Percentiles rank a stretch among this genome's conserved stretches.
Evolutionary conservation across 1,140 invertebrate species (phyloP).

Genomic region (Cotesia typhae): DNA sequence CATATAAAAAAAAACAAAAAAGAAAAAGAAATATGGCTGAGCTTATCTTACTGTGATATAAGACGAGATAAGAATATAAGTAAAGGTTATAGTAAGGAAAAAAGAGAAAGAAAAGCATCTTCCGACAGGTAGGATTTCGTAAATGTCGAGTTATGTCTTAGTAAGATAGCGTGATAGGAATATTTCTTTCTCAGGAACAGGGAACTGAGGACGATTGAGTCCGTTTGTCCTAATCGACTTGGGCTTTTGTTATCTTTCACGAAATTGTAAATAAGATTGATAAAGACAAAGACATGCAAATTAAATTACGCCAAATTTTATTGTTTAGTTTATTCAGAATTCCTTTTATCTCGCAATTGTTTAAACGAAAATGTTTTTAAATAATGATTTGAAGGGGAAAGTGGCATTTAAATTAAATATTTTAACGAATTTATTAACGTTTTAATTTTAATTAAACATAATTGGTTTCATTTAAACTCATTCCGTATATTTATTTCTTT

Average conservation of each 20-base stretch:
- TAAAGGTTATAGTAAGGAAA: not conserved
- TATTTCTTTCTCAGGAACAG: not conserved
- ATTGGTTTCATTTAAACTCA: no score
- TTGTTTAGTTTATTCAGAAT: not conserved
- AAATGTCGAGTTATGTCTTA: conserved; percentile 21
- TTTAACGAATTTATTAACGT: no score
- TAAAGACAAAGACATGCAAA: not conserved
- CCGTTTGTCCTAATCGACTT: conserved; percentile 20
- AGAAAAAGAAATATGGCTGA: not conserved
- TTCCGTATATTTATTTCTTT: no score
- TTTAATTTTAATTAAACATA: no score
- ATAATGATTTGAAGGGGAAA: no score
- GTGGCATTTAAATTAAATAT: no score
- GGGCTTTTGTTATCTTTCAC: not conserved
- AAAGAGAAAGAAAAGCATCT: not conserved
- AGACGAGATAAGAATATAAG: not conserved
- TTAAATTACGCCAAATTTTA: not conserved
- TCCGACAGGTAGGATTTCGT: conserved; percentile 17
- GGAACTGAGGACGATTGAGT: not conserved
- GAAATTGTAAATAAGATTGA: not conserved
- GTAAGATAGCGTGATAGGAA: conserved; percentile 4
- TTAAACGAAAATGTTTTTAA: no score
- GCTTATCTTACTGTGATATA: not conserved
- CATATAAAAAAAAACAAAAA: not conserved
- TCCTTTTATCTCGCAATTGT: no score